Base-by-base conservation (phyloP, 2,888 invertebrate genomes). In the Amblyteles armatorius region DNA sequence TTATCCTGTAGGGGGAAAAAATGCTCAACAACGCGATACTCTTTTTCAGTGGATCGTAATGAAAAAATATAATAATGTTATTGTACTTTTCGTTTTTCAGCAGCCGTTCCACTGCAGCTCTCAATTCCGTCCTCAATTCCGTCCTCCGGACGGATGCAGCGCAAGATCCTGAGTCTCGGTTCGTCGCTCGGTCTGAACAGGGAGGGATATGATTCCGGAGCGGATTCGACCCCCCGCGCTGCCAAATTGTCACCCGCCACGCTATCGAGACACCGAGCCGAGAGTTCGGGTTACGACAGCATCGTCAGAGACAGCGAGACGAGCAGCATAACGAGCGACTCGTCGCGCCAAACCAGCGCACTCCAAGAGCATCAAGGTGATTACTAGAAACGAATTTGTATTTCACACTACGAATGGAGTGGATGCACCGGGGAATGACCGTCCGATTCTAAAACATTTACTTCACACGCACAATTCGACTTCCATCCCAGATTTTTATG, bases 261-360 rank as follows among this genome's bases (percentile, higher is more conserved):
- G 0, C 96, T 97, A 3, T 97, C 97, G 0, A 94, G 97, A 88
- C 91, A 93, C 85, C 95, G 97, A 73, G 97, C 98, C 3, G 98
- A 98, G 92, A 98, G 97, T 91, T 95, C 95, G 71, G 98, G 98
- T 0, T 98, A 98, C 91, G 98, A 98, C 92, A 98, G 98, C 90
- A 97, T 98, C 87, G 97, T 98, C 11, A 95, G 98, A 85, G 98
- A 98, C 93, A 97, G 97, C 88, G 98, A 98, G 92, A 98, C 97
- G 85, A 98, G 98, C 29, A 98, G 97, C 83, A 96, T 97, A 88
- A 97, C 97, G 87, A 98, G 98, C 19, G 96, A 95, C 85, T 95
- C 95, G 9, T 95, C 95, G 69, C 92, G 95, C 85, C 93, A 95
- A 80, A 95, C 95, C 16, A 94, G 94, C 86, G 92, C 92, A n/a